phyloP scores from a whole-genome alignment of 2,113 vertebrate genomes.

The Puma concolor region DNA sequence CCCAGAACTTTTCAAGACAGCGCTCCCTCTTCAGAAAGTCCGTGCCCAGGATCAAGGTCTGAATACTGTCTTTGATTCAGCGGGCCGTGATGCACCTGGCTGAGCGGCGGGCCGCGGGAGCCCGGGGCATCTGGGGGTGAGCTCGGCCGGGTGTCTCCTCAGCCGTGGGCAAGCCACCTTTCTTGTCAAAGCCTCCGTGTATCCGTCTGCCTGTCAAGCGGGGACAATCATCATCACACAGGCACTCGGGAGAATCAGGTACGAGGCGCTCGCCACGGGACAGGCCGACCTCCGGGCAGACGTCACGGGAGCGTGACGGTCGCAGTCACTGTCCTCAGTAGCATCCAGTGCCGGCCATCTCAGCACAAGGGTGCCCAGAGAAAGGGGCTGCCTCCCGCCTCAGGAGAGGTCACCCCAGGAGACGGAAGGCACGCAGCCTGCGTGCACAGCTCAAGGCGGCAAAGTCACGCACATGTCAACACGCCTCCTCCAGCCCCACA shows the following conservation, averaged over 20 bases:
- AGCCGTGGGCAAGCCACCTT: neutral
- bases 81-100: neutral
- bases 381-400: neutral
- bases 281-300: rapidly evolving
- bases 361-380: neutral
- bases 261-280: neutral
- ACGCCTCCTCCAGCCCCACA: neutral
- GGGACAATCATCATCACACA: too few species aligned
- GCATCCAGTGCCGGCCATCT: neutral
- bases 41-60: rapidly evolving
- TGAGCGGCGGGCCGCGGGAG: rapidly evolving
- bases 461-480: neutral
- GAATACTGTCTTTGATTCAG: rapidly evolving
- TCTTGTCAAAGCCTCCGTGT: too few species aligned
- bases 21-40: neutral
- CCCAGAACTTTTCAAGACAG: neutral
- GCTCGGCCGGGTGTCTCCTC: neutral
- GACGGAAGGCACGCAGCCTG: neutral
- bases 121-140: rapidly evolving
- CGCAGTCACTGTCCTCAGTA: too few species aligned
- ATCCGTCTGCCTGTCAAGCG: too few species aligned
- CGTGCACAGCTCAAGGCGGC: neutral
- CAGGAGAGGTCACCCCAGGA: neutral
- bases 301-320: rapidly evolving
- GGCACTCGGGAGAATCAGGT: neutral